Percentiles rank a stretch among this genome's conserved stretches.
Evolutionary conservation across 2,888 invertebrate genomes (phyloP).

Genomic region (Seira sanloemensis): DNA sequence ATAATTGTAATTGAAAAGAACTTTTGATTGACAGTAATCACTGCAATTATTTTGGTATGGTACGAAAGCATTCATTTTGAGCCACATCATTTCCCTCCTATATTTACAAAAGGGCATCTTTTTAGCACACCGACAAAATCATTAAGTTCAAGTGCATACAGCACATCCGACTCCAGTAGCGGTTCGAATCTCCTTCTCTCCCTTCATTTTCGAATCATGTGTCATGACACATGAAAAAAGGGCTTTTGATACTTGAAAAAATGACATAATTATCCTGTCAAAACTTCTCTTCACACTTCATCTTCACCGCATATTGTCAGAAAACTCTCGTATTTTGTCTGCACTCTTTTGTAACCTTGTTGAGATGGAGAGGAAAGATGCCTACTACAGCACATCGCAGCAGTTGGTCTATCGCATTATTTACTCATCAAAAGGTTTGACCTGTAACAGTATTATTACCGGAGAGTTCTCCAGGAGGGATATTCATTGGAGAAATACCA

Average conservation of each 20-base stretch:
- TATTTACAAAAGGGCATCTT: neutral
- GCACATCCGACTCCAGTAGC: constrained; percentile 4
- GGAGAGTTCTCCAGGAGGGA: no score
- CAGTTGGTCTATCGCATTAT: constrained; percentile 11
- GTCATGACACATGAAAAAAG: constrained; percentile 39
- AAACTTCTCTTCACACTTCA: constrained; percentile 6
- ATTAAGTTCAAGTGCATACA: neutral
- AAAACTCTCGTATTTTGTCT: neutral
- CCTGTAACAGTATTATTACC: constrained; percentile 2
- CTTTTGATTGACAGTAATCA: constrained; percentile 12
- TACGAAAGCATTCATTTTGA: neutral
- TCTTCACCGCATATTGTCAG: neutral
- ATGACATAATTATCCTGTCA: constrained; percentile 56
- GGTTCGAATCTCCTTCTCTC: neutral
- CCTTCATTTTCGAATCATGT: neutral
- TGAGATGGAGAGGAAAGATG: neutral
- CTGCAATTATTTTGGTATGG: constrained; percentile 21
- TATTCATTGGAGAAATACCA: no score
- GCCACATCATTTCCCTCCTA: neutral
- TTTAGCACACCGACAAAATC: neutral
- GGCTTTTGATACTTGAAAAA: constrained; percentile 3
- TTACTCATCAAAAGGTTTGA: constrained; percentile 9
- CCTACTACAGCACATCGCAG: no score
- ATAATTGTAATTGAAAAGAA: constrained; percentile 31
- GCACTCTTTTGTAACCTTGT: neutral